Evolutionary conservation across 2,797 vertebrate genomes (phyloP).

Genomic region (Erithacus rubecula): DNA sequence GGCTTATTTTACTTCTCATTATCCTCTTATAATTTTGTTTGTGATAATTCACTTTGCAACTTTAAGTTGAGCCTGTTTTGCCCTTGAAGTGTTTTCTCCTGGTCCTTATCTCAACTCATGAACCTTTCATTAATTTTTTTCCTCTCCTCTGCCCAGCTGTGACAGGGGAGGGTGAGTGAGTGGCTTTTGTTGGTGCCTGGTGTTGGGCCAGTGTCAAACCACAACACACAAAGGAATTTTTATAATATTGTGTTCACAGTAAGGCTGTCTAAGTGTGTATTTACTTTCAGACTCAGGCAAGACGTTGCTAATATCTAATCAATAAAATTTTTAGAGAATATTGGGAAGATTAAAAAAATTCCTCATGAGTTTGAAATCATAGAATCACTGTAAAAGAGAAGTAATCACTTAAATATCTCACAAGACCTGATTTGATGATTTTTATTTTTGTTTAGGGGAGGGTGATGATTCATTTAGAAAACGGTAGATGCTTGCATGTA

Average conservation of each 20-base stretch:
- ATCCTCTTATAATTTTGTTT: too few species aligned
- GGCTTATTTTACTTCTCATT: too few species aligned
- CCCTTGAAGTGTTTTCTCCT: not conserved
- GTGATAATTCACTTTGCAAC: too few species aligned
- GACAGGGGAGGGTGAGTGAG: too few species aligned
- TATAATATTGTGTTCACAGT: not conserved
- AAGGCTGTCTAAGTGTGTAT: not conserved
- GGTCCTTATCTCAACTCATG: not conserved
- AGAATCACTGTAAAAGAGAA: not conserved
- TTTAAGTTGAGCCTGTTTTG: too few species aligned
- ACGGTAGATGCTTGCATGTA: not conserved
- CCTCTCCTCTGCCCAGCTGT: not conserved
- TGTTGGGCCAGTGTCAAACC: not conserved
- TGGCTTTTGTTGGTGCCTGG: not conserved
- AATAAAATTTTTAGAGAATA: not conserved
- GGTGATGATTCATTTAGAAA: not conserved
- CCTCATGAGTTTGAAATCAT: not conserved
- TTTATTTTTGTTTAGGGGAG: not conserved
- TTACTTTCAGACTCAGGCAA: not conserved
- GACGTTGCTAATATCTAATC: not conserved
- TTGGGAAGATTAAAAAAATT: not conserved
- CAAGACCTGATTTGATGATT: not conserved
- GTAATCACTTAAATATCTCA: not conserved
- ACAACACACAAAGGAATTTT: not conserved
- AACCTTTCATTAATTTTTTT: not conserved